These are phyloP conservation scores for Acronicta leporina DNA, from an alignment of 2,888 invertebrate genomes.

Conservation along the genomic window DNA sequence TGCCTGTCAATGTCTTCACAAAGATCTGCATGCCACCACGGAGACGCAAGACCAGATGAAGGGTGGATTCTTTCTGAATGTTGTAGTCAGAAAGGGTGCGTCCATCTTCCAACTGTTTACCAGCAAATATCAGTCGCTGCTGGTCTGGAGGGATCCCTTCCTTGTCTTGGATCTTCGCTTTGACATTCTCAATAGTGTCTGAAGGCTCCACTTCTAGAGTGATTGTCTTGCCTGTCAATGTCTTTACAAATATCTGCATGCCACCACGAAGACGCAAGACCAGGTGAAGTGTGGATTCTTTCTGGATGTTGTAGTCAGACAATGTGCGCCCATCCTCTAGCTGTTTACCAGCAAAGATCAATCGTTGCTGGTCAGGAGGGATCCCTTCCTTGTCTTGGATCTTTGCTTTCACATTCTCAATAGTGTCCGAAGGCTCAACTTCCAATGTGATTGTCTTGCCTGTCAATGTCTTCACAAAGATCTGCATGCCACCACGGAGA, in stretches of 20 bases:
- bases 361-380: constrained; percentile 75
- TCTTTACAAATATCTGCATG: constrained; percentile 78
- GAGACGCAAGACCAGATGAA: constrained; percentile 72
- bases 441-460: constrained; percentile 77
- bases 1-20: constrained; percentile 68
- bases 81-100: constrained; percentile 76
- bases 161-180: constrained; percentile 78
- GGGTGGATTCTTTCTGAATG: constrained; percentile 76
- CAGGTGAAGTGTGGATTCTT: constrained; percentile 77
- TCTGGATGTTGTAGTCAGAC: constrained; percentile 80
- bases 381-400: constrained; percentile 78
- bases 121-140: constrained; percentile 75
- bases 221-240: constrained; percentile 75
- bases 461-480: constrained; percentile 76
- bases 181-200: constrained; percentile 76
- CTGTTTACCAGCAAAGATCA: constrained; percentile 78
- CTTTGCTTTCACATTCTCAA: constrained; percentile 78
- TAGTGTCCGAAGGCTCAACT: constrained; percentile 74
- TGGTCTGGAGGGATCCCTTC: constrained; percentile 79
- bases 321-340: constrained; percentile 79
- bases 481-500: constrained; percentile 79
- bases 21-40: constrained; percentile 76
- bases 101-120: constrained; percentile 75
- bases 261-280: constrained; percentile 78
- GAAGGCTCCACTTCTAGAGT: constrained; percentile 74